Evolutionary conservation across 53 echinoderm and acorn worm genomes (phyloP).

Genomic region (Echinarachnius parma): DNA sequence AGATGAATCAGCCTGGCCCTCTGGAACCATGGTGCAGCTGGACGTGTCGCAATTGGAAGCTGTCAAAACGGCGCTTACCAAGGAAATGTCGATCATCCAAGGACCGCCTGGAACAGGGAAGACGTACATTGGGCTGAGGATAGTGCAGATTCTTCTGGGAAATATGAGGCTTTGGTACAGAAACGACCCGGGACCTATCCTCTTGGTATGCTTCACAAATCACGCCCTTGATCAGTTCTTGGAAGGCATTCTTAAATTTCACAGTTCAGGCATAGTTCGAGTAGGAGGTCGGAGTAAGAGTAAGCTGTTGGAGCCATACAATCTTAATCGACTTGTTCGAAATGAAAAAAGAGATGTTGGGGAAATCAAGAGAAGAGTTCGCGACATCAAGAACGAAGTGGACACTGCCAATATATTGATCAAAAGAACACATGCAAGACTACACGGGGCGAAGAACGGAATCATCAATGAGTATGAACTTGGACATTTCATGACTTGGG

Average conservation of each 20-base stretch:
- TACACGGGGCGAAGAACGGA: conserved; percentile 23
- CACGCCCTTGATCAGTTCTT: conserved; percentile 96
- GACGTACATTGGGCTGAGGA: conserved; percentile 87
- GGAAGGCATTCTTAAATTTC: conserved; percentile 66
- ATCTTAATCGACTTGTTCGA: neutral
- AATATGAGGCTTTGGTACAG: conserved; percentile 47
- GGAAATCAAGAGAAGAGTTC: conserved; percentile 3
- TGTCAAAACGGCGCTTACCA: conserved; percentile 71
- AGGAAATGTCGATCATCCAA: conserved; percentile 84
- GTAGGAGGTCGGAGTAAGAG: conserved; percentile 68
- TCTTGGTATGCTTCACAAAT: conserved; percentile 85
- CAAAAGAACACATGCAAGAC: conserved; percentile 8
- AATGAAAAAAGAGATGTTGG: neutral
- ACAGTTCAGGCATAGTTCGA: conserved; percentile 44
- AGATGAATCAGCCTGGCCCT: conserved; percentile 52
- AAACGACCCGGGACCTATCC: conserved; percentile 51
- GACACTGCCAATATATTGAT: conserved; percentile 8
- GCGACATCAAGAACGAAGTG: conserved; percentile 26
- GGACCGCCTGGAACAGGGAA: conserved; percentile 96
- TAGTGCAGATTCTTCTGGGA: conserved; percentile 61
- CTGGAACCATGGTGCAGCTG: conserved; percentile 47
- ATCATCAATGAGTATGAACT: conserved; percentile 35
- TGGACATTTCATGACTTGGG: conserved; percentile 18
- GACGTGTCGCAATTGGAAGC: conserved; percentile 74
- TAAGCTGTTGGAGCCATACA: conserved; percentile 13